phyloP scores from a whole-genome alignment of 2,113 vertebrate species.

The Origma solitaria region DNA sequence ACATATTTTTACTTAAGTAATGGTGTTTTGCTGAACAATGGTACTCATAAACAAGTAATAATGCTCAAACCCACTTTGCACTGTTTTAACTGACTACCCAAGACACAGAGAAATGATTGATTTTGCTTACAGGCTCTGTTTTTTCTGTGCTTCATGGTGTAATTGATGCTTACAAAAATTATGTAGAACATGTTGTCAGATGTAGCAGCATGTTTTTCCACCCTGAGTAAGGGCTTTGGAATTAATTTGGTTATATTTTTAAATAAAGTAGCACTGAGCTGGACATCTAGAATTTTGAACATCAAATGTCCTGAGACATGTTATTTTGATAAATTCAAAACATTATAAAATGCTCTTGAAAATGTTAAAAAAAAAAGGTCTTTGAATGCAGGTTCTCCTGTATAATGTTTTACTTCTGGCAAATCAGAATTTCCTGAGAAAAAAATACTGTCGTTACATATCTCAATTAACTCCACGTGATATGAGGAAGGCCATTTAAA shows the following conservation, averaged over 20 bases:
- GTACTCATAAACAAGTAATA: neutral
- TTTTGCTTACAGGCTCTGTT: neutral
- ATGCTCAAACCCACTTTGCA: neutral
- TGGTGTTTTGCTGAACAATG: neutral
- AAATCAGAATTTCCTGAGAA: neutral
- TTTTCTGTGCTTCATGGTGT: neutral
- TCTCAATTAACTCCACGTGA: neutral
- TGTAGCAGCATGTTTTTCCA: neutral
- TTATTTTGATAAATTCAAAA: neutral
- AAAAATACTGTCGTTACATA: neutral
- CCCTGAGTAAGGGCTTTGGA: neutral
- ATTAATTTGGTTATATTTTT: neutral
- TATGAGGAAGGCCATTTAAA: neutral
- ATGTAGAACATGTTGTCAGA: neutral
- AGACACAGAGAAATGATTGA: neutral
- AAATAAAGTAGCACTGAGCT: neutral
- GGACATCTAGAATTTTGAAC: neutral
- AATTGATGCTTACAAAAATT: neutral
- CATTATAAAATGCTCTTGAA: neutral
- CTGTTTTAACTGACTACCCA: neutral
- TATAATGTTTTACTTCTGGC: neutral
- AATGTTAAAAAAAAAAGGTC: neutral
- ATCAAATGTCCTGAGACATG: neutral
- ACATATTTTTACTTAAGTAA: slow-evolving; percentile 3
- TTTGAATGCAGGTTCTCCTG: neutral